These are phyloP conservation scores for Himalopsyche anomala DNA, from an alignment of 2,888 invertebrate species.

Conservation along the genomic window DNA sequence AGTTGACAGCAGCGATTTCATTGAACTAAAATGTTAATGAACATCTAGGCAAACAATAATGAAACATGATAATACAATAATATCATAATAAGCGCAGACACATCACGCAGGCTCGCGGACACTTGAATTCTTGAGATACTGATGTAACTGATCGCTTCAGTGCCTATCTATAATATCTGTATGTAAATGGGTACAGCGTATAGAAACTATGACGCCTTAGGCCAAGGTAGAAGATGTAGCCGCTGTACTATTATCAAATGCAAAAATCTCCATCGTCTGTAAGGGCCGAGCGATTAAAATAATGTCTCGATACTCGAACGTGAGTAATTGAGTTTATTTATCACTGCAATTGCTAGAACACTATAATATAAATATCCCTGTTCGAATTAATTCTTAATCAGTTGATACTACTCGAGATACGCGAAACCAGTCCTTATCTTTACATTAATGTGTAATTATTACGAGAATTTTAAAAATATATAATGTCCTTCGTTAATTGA, in stretches of 20 bases:
- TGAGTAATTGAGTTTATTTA: no score
- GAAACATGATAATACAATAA: neutral
- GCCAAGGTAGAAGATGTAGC: conserved; percentile 26
- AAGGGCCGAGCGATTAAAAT: neutral
- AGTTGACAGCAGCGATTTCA: conserved; percentile 29
- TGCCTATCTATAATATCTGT: neutral
- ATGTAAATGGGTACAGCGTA: neutral
- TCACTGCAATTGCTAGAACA: no score
- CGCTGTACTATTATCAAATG: neutral
- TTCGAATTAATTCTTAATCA: no score
- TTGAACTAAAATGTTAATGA: conserved; percentile 32
- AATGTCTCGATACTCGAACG: no score
- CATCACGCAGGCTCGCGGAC: conserved; percentile 25
- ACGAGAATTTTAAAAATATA: no score
- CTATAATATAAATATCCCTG: no score
- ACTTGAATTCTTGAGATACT: conserved; percentile 36
- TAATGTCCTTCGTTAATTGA: no score
- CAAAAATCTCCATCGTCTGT: neutral
- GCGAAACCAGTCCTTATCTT: no score
- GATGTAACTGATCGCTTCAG: conserved; percentile 26
- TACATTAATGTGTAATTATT: no score
- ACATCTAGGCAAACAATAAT: conserved; percentile 15
- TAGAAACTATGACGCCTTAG: neutral
- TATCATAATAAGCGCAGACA: neutral
- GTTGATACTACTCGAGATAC: no score